These are phyloP conservation scores for Athalia cordata DNA, from an alignment of 2,888 invertebrate genomes.

Conservation along the genomic window DNA sequence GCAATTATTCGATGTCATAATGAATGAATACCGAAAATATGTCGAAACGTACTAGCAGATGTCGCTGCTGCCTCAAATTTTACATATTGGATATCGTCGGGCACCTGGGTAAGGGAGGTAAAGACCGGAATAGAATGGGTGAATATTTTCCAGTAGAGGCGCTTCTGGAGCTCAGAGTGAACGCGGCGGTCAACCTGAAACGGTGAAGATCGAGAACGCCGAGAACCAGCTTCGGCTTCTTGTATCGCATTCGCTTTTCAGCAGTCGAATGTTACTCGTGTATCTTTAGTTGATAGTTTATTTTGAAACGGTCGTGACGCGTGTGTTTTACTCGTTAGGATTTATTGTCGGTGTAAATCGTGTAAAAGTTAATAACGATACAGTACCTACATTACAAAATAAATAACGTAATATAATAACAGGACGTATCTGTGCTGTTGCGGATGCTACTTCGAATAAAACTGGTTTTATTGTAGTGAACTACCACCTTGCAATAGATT, in stretches of 20 bases:
- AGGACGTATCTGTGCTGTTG: too few species aligned
- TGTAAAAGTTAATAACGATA: background rate
- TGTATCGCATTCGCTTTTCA: conserved; percentile 29
- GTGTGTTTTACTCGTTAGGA: background rate
- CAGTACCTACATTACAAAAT: background rate
- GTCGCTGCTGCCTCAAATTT: too few species aligned
- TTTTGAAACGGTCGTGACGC: background rate
- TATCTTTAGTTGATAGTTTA: background rate
- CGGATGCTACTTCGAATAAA: too few species aligned
- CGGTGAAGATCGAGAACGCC: conserved; percentile 13
- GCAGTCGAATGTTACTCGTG: conserved; percentile 17
- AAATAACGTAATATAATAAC: too few species aligned
- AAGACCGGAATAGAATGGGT: background rate
- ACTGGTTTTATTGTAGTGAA: too few species aligned
- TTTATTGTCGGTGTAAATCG: background rate
- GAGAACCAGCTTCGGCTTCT: background rate
- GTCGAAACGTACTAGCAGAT: too few species aligned
- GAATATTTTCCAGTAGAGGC: conserved; percentile 32
- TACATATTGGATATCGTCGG: too few species aligned
- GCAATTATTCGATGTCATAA: too few species aligned
- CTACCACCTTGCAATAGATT: too few species aligned
- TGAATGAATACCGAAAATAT: too few species aligned
- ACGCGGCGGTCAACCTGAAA: conserved; percentile 36
- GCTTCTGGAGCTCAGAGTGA: background rate
- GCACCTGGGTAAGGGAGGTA: too few species aligned